phyloP scores from a whole-genome alignment of 2,797 vertebrate genomes.

The Coendou prehensilis region DNA sequence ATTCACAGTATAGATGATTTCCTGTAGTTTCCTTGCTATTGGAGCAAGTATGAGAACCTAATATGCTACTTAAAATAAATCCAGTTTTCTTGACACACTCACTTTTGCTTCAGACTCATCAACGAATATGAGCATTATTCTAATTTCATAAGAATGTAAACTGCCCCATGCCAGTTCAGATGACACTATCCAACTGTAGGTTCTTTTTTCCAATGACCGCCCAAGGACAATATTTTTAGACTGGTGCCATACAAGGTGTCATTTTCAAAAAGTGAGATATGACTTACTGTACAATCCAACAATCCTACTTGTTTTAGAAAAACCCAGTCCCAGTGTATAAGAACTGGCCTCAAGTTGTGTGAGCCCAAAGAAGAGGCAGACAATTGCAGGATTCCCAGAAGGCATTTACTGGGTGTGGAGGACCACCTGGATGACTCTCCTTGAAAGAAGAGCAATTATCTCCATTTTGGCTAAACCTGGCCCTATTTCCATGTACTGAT shows the following conservation, averaged over 20 bases:
- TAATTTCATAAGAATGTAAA: neutral
- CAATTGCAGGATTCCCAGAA: neutral
- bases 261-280: slow-evolving; percentile 4
- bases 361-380: neutral
- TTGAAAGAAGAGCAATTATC: too few species aligned
- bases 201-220: neutral
- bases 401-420: too few species aligned
- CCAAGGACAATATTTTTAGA: neutral
- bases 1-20: neutral
- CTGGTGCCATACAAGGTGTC: neutral
- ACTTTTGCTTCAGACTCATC: neutral
- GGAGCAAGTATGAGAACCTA: neutral
- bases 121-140: neutral
- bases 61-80: neutral
- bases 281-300: neutral
- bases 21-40: neutral
- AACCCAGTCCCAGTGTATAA: neutral
- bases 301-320: neutral
- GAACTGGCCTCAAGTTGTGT: neutral
- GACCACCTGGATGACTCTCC: too few species aligned
- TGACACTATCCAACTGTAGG: neutral
- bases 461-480: too few species aligned
- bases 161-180: neutral
- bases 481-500: too few species aligned
- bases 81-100: neutral